phyloP scores from a whole-genome alignment of 2,888 invertebrate genomes.

The Shargacucullia verbasci region DNA sequence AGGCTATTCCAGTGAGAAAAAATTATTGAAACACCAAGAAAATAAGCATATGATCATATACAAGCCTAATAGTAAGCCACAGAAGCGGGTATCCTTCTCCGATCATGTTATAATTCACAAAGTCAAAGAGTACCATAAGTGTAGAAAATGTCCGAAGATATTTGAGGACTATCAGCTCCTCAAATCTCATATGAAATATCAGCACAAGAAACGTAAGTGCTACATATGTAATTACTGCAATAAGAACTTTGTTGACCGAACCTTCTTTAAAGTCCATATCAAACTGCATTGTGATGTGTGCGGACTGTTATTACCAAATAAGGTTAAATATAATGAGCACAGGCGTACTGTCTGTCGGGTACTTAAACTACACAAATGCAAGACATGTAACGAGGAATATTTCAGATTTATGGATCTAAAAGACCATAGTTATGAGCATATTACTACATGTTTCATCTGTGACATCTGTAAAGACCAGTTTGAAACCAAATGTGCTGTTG shows the following conservation, averaged over 20 bases:
- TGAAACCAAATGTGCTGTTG: conserved; percentile 69
- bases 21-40: conserved; percentile 72
- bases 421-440: conserved; percentile 79
- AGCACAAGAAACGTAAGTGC: conserved; percentile 80
- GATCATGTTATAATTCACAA: conserved; percentile 80
- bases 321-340: conserved; percentile 68
- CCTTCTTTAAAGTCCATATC: conserved; percentile 82
- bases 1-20: conserved; percentile 71
- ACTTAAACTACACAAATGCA: conserved; percentile 71
- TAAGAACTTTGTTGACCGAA: conserved; percentile 77
- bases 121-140: conserved; percentile 77
- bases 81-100: conserved; percentile 80
- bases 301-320: conserved; percentile 64
- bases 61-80: conserved; percentile 62
- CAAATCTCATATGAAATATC: conserved; percentile 71
- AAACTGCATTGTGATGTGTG: conserved; percentile 81
- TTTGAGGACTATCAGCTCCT: conserved; percentile 72
- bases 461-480: conserved; percentile 81
- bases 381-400: conserved; percentile 67
- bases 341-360: conserved; percentile 68
- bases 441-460: conserved; percentile 67
- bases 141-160: conserved; percentile 79
- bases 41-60: conserved; percentile 78
- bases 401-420: conserved; percentile 78
- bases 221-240: conserved; percentile 83